Base-by-base conservation (phyloP, 1,140 invertebrate species). In the Saccostrea echinata region DNA sequence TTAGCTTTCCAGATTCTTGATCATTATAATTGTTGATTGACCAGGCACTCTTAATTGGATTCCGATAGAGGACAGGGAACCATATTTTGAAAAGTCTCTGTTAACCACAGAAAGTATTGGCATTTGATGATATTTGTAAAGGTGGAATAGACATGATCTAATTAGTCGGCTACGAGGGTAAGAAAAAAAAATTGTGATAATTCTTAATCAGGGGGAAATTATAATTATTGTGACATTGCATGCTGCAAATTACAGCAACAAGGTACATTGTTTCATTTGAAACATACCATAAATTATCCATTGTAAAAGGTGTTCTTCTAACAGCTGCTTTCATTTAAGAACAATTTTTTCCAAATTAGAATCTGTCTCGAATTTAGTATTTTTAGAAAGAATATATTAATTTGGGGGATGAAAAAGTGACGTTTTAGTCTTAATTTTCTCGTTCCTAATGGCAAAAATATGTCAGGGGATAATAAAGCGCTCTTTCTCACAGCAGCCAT, bases 11-110 rank as follows among this genome's bases (percentile, higher is more conserved):
- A 76, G 68, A 33, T 33, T 76, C 27, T 76, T 30, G 24, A 76
- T 76, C 12, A 76, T 76, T 33, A 76, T 76, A 76, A 76, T 76
- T 76, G 68, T 76, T 30, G 68, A 24, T n/a, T 21, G 16, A 64
- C 57, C 57, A 64, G 8, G 57, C 24, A n/a, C 57, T 64, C 8
- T 76, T 76, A 76, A 76, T 76, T 16, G 30, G 68, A 76, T 76
- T 76, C 30, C 68, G 27, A 76, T 76, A 30, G 68, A 11, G 27
- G 30, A 76, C 24, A 27, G 68, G 27, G 68, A 76, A 76, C 30
- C 30, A 27, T 33, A 76, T 2, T 76, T 27, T 76, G 55, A 18
- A 13, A 13, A 33, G 30, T 76, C 30, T 30, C 27, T 13, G 24
- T 16, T 33, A 76, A 76, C 68, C 68, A 76, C 68, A 76, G 68